Base-by-base conservation (phyloP, 2,113 vertebrate species). In the Ifrita kowaldi region DNA sequence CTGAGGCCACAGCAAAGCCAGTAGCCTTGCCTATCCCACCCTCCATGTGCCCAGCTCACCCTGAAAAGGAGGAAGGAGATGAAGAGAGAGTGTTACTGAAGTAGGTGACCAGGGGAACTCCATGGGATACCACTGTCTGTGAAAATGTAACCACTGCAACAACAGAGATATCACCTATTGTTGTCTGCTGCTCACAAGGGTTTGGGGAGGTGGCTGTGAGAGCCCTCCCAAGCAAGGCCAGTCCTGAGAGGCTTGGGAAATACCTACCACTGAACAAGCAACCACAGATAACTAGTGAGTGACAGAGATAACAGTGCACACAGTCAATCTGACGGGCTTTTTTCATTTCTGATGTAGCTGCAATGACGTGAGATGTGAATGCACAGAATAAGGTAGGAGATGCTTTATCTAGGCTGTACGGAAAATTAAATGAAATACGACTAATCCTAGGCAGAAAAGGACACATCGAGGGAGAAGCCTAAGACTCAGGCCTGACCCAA, bases 351-450 rank as follows among this genome's bases (percentile, higher is more conserved):
- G 84, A 93, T 77, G 71, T 63, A 91, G 87, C 71, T 91, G 84
- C 59, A 93, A 44, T 49, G 87, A 88, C 62, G 69, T 35, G 85
- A 94, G 94, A 95, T 90, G 67, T 50, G 70, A 96, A 91, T 57
- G 87, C 84, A 93, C 91, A 85, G 84, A 87, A 93, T 41, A 87
- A 64, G 78, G 76, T 16, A 93, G 69, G 94, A 96, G 73, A 92
- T 41, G 56, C 55, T 91, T 81, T 59, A 80, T 53, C 73, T 49
- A 84, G 46, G 37, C 70, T 90, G 60, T 39, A 55, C 0, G 3
- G 73, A 90, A 95, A 93, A 90, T 7, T 83, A 28, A 79, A 28
- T 16, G 11, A 90, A 95, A 52, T 30, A 86, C 0, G 1, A 63
- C 59, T 70, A 84, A 90, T n/a, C 39, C 73, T 52, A 75, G 80